Evolutionary conservation across 1,140 invertebrate genomes (phyloP), one percentile per base, ranked within the genome.

Genomic region (Carposina sasakii): DNA sequence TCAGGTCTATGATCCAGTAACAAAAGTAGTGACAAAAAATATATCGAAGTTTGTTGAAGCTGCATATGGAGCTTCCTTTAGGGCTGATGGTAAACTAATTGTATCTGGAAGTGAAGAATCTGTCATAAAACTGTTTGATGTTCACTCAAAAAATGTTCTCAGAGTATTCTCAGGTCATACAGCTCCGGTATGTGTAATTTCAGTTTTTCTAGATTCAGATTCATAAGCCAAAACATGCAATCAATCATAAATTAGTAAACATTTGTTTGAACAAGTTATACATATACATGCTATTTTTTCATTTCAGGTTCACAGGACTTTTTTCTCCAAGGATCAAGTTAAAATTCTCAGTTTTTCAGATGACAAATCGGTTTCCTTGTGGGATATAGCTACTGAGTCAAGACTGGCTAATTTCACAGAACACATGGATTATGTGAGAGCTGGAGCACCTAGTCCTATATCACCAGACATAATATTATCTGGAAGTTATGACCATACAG

Each of bases 401-500:
- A 85, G 89, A 87, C 60, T 91, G 67, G 59, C 86, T 23, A 88
- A 81, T 15, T 96, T 92, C 71, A 59, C 71, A 20, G 88, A 90
- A 49, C 95, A 97, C 76, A 88, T 72, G 22, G 95, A 97, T 83
- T 96, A 96, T 77, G 87, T 96, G 5, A 87, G 95, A 68, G 91
- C 93, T 33, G 95, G 94, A 22, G 89, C 90, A 34, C 87, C 91
- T n/a, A 94, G 92, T 76, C 90, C 92, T 6, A 86, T 91, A 24
- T 91, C 92, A 4, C 87, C 90, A 26, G 89, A 95, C 68, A 89
- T 95, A 47, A 85, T 96, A 43, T 64, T 96, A 36, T 95, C 93
- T 3, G 98, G 97, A 30, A 92, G 94, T n/a, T 99, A 99, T 84
- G 98, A 99, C 84, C 92, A 96, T 74, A 91, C 88, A 45, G 90